These are phyloP conservation scores for Nyctalus aviator DNA, from an alignment of 2,797 vertebrate species.

Conservation along the genomic window DNA sequence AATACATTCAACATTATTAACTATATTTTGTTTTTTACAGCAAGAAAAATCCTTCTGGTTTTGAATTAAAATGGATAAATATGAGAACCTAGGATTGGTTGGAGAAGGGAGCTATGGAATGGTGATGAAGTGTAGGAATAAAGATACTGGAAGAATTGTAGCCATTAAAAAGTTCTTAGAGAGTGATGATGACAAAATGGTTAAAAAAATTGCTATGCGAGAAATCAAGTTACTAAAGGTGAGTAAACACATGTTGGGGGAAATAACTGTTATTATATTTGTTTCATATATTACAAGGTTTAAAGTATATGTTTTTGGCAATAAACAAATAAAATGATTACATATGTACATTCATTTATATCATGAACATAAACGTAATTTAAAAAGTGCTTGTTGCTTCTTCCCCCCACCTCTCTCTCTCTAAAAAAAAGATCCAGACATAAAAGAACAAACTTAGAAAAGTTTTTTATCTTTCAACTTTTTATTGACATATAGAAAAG, in stretches of 20 bases:
- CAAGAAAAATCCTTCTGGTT: slow-evolving; percentile 53
- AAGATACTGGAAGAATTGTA: slow-evolving; percentile 91
- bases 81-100: slow-evolving; percentile 91
- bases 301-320: slow-evolving; percentile 36
- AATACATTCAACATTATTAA: slow-evolving; percentile 15
- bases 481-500: slow-evolving; percentile 10
- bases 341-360: background rate
- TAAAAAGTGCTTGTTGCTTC: background rate
- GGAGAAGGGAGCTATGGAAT: slow-evolving; percentile 94
- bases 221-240: slow-evolving; percentile 94
- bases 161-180: slow-evolving; percentile 95
- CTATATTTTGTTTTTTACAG: slow-evolving; percentile 65
- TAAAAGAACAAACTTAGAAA: too few relatives aligned
- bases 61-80: slow-evolving; percentile 91
- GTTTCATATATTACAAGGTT: slow-evolving; percentile 9
- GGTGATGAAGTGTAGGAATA: slow-evolving; percentile 93
- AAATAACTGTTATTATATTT: background rate
- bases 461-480: background rate
- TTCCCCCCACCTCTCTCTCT: too few relatives aligned
- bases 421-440: too few relatives aligned
- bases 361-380: slow-evolving; percentile 27
- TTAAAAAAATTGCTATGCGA: slow-evolving; percentile 93
- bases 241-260: slow-evolving; percentile 43
- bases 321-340: slow-evolving; percentile 50
- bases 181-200: slow-evolving; percentile 90